Conservation (phyloP, 2,113 vertebrate genomes). For the Beaufortia kweichowensis region DNA sequence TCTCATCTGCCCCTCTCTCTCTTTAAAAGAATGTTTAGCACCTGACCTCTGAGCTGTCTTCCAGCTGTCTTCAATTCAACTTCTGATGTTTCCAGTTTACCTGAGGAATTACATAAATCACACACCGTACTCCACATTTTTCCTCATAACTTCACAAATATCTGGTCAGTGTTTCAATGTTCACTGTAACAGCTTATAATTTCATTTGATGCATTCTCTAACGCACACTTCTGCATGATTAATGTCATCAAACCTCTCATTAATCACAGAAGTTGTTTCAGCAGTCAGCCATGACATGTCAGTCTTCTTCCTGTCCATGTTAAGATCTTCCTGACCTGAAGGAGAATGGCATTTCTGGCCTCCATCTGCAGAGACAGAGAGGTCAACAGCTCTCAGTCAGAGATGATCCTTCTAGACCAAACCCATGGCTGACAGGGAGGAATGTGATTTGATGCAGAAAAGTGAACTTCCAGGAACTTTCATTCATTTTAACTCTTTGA, state of each 20-base stretch:
- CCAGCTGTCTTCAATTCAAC: not conserved
- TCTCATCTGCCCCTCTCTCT: slow-evolving; percentile 47
- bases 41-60: slow-evolving; percentile 23
- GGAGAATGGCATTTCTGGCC: slow-evolving; percentile 65
- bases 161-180: not conserved
- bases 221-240: slow-evolving; percentile 35
- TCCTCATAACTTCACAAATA: no score
- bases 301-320: slow-evolving; percentile 65
- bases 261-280: slow-evolving; percentile 65
- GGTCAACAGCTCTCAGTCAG: slow-evolving; percentile 67
- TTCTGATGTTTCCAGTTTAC: slow-evolving; percentile 54
- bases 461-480: not conserved
- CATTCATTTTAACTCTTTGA: slow-evolving; percentile 6
- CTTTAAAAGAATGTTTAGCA: slow-evolving; percentile 17
- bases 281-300: slow-evolving; percentile 63
- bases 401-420: slow-evolving; percentile 53
- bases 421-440: slow-evolving; percentile 32
- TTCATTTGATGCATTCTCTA: not conserved
- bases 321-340: slow-evolving; percentile 70
- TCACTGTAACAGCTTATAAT: not conserved
- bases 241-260: slow-evolving; percentile 64
- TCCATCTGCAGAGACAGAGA: slow-evolving; percentile 59
- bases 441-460: slow-evolving; percentile 57
- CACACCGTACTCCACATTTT: not conserved
- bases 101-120: slow-evolving; percentile 52